A percentile compares a stretch with the other conserved stretches of the same genome.
phyloP scores from a whole-genome alignment of 2,888 invertebrate genomes.

The Sarcophaga rosellei region DNA sequence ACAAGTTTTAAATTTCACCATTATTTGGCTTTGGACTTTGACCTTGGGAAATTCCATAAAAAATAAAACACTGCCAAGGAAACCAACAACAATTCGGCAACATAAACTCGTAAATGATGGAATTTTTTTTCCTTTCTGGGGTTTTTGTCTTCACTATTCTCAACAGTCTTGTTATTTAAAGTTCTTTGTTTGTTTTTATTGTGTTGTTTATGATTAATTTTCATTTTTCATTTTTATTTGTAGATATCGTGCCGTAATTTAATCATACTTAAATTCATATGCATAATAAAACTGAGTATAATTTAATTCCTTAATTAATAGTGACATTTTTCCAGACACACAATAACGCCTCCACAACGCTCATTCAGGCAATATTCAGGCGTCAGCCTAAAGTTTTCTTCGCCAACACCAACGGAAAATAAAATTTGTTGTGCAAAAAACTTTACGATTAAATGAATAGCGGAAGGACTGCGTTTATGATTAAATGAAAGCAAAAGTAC shows the following conservation, averaged over 20 bases:
- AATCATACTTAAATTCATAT: conserved; percentile 52
- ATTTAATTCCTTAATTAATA: conserved; percentile 61
- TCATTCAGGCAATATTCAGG: conserved; percentile 22
- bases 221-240: conserved; percentile 28
- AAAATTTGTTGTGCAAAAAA: neutral
- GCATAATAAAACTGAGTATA: conserved; percentile 24
- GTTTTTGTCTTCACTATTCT: conserved; percentile 19
- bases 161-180: neutral
- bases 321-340: conserved; percentile 65
- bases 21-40: neutral
- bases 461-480: conserved; percentile 47
- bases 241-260: conserved; percentile 48
- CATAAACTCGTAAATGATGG: neutral
- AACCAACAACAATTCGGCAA: neutral
- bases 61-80: neutral
- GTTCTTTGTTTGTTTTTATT: neutral
- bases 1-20: conserved; percentile 34
- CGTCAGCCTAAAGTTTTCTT: conserved; percentile 28
- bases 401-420: conserved; percentile 35
- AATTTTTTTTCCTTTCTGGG: neutral
- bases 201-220: conserved; percentile 42
- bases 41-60: conserved; percentile 29
- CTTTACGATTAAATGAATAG: conserved; percentile 31
- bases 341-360: conserved; percentile 60
- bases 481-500: conserved; percentile 54